Evolutionary conservation across 2,113 vertebrate genomes (phyloP).

Genomic region (Hoplias malabaricus): DNA sequence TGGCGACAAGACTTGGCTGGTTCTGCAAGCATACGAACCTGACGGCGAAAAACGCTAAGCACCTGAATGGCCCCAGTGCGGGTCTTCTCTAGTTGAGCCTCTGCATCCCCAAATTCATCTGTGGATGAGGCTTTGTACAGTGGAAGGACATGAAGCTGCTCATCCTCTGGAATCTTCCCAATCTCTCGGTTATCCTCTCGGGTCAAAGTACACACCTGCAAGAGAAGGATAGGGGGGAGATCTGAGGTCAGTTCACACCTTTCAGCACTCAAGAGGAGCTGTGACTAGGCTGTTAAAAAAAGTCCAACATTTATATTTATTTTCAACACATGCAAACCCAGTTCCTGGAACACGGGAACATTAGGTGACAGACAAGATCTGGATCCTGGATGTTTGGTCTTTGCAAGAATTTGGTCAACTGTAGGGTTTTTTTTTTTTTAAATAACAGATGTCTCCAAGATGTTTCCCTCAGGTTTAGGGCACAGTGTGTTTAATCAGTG

Average conservation of each 20-base stretch:
- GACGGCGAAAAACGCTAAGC: constrained; percentile 86
- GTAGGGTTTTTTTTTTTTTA: no score
- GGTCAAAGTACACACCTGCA: constrained; percentile 93
- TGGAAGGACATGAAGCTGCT: constrained; percentile 95
- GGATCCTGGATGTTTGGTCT: no score
- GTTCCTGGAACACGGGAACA: no score
- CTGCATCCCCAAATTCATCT: constrained; percentile 91
- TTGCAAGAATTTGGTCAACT: no score
- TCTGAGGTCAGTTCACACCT: background rate
- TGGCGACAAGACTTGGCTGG: constrained; percentile 92
- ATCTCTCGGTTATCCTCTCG: constrained; percentile 92
- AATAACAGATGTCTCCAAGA: no score
- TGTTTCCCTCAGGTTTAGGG: no score
- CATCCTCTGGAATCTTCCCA: constrained; percentile 88
- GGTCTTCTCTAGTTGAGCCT: constrained; percentile 90
- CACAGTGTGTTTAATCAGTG: no score
- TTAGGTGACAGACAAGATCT: no score
- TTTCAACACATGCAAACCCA: no score
- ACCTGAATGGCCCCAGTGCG: constrained; percentile 90
- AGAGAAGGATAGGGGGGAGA: background rate
- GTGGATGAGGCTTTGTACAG: constrained; percentile 88
- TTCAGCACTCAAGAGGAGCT: background rate
- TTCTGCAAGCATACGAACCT: constrained; percentile 91
- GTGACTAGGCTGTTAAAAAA: no score
- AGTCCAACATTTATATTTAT: no score